These are phyloP conservation scores for Microcebus murinus DNA, from an alignment of 2,113 vertebrate genomes.

Conservation along the genomic window DNA sequence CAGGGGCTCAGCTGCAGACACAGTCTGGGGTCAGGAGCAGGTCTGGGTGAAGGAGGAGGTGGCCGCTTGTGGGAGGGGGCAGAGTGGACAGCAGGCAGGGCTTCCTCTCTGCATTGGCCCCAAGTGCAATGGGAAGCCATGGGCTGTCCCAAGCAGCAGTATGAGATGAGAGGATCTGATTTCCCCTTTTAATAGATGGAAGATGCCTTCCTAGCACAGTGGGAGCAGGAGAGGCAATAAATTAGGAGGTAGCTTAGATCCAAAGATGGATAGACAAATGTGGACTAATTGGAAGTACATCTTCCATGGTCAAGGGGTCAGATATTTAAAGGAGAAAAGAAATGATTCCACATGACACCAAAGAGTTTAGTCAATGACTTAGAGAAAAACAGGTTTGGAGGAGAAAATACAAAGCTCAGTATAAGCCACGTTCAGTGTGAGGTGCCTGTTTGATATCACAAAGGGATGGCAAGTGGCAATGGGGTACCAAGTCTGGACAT, in stretches of 20 bases:
- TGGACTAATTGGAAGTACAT: background rate
- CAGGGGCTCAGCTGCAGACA: background rate
- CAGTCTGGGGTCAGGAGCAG: background rate
- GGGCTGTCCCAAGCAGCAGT: background rate
- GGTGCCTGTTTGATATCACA: background rate
- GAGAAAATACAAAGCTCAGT: background rate
- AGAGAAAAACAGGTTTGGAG: background rate
- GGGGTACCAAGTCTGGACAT: background rate
- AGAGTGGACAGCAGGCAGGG: background rate
- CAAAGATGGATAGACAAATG: background rate
- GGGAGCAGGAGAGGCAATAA: background rate
- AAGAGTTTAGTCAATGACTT: background rate
- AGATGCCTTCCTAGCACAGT: background rate
- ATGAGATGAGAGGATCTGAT: background rate
- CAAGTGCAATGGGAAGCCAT: background rate
- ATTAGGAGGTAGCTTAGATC: background rate
- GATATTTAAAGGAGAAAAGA: background rate
- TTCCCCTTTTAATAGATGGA: background rate
- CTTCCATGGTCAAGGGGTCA: background rate
- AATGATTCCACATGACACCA: background rate
- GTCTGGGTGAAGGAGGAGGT: background rate
- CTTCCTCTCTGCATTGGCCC: background rate
- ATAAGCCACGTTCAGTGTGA: background rate
- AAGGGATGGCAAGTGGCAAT: background rate
- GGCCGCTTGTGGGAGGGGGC: too few relatives aligned